These are phyloP conservation scores for Rhinichthys klamathensis DNA, from an alignment of 2,113 vertebrate species.

Conservation along the genomic window DNA sequence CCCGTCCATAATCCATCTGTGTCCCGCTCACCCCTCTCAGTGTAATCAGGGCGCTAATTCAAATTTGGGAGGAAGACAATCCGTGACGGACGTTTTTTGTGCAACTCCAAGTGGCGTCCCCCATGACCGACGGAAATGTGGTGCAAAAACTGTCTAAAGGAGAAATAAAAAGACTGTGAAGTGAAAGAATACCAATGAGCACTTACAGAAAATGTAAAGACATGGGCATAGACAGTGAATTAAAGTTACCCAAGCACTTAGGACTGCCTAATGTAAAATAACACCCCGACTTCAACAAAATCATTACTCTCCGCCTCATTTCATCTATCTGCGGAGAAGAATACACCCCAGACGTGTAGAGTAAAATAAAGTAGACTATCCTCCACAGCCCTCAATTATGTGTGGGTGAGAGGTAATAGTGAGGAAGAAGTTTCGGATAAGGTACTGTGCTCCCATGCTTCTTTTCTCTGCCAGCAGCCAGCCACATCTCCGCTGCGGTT, in stretches of 20 bases:
- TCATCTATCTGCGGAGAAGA: conserved; percentile 13
- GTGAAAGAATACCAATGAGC: conserved; percentile 26
- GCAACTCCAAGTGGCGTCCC: conserved; percentile 75
- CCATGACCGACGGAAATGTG: conserved; percentile 67
- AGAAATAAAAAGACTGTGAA: background rate
- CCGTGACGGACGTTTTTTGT: conserved; percentile 81
- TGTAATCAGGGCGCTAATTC: conserved; percentile 79
- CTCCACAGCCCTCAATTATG: conserved; percentile 32
- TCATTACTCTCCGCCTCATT: conserved; percentile 31
- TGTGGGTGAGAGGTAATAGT: conserved; percentile 29
- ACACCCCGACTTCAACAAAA: conserved; percentile 24
- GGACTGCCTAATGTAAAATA: conserved; percentile 22
- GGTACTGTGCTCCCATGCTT: conserved; percentile 72
- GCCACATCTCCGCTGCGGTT: conserved; percentile 74
- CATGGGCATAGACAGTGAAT: background rate
- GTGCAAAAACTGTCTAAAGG: conserved; percentile 57
- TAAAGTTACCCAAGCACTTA: conserved; percentile 28
- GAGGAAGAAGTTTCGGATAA: conserved; percentile 68
- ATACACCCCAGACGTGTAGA: conserved; percentile 33
- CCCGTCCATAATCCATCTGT: conserved; percentile 71
- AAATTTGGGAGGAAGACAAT: conserved; percentile 76
- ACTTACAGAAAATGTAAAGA: conserved; percentile 4
- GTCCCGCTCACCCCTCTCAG: conserved; percentile 72
- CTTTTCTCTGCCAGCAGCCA: conserved; percentile 77
- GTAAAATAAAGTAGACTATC: conserved; percentile 41